A percentile compares a stretch with the other conserved stretches of the same genome.
These are phyloP conservation scores for Omphaloscelis lunosa DNA, from an alignment of 2,888 invertebrate species.

Conservation along the genomic window DNA sequence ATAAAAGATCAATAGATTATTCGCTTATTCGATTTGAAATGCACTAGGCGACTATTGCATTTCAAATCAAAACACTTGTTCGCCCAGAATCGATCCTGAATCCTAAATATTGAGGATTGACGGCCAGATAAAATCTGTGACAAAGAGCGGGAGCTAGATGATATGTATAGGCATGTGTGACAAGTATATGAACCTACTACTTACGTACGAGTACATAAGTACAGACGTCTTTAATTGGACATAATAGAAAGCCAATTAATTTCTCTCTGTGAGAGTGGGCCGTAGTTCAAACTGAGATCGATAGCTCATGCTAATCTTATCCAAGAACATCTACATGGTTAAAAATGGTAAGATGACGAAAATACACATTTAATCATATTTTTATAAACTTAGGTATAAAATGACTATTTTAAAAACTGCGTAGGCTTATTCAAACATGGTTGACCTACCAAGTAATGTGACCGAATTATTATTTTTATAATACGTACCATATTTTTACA, in stretches of 20 bases:
- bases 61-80: neutral
- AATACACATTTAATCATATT: neutral
- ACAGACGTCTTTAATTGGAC: neutral
- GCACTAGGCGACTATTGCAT: no score
- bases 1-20: neutral
- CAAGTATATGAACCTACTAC: neutral
- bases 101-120: neutral
- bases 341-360: neutral
- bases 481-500: conserved; percentile 9
- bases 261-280: neutral
- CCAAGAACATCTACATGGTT: neutral
- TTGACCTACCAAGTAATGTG: neutral
- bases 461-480: neutral
- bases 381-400: no score
- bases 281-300: neutral
- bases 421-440: conserved; percentile 19
- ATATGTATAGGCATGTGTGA: neutral
- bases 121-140: no score
- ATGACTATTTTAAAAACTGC: neutral
- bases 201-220: neutral
- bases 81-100: neutral
- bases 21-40: neutral
- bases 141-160: neutral
- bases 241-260: neutral
- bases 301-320: neutral